phyloP scores from a whole-genome alignment of 1,140 invertebrate genomes.

The Anagrus nilaparvatae region DNA sequence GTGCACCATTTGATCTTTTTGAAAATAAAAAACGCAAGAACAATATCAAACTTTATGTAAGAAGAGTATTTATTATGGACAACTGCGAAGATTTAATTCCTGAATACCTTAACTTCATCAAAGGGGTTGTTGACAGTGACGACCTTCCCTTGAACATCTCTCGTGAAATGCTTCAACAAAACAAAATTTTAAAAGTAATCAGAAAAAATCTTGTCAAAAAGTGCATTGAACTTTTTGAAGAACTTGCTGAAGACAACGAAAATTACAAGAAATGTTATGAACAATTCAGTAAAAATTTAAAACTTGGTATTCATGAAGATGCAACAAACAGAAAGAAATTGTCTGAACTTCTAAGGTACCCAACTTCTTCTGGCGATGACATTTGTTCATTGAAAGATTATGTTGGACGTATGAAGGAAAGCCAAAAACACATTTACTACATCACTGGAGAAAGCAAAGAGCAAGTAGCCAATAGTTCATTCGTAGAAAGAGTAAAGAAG shows the following conservation, averaged over 20 bases:
- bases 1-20: constrained; percentile 95
- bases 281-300: constrained; percentile 96
- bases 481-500: constrained; percentile 94
- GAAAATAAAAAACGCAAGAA: constrained; percentile 98
- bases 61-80: constrained; percentile 98
- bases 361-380: constrained; percentile 93
- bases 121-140: constrained; percentile 95
- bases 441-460: constrained; percentile 95
- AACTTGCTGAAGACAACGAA: constrained; percentile 91
- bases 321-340: constrained; percentile 89
- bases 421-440: constrained; percentile 97
- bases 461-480: constrained; percentile 89
- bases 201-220: constrained; percentile 98
- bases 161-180: constrained; percentile 97
- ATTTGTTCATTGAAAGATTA: constrained; percentile 89
- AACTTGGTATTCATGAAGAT: constrained; percentile 97
- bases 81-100: constrained; percentile 98
- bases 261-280: constrained; percentile 99
- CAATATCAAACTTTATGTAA: constrained; percentile 95
- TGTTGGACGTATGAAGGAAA: constrained; percentile 94
- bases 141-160: constrained; percentile 97
- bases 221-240: constrained; percentile 92
- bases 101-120: constrained; percentile 94
- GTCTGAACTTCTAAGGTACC: constrained; percentile 85
- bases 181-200: constrained; percentile 97